Evolutionary conservation across 2,888 invertebrate species (phyloP), one percentile per base, ranked within the genome.

Genomic region (Temnothorax ravouxi): DNA sequence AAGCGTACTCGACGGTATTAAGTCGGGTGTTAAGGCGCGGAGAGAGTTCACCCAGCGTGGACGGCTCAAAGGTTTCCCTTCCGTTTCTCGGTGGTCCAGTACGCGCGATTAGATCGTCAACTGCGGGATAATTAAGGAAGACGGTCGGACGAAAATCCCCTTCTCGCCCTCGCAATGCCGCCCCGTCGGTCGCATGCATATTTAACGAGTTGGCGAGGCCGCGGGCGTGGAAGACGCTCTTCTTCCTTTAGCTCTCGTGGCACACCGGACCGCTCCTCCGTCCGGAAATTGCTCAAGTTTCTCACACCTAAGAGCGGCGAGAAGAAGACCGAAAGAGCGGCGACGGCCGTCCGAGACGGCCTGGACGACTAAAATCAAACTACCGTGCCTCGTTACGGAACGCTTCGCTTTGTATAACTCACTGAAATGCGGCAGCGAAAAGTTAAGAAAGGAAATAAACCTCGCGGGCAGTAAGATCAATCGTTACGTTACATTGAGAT

Each of bases 221-320:
- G 88, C 88, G 85, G 90, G 91, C 91, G 85, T 85, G 84, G 87
- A 88, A 90, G 89, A 87, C 86, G 86, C 84, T 82, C 84, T 76
- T 84, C 86, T 87, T 88, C 84, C 85, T 84, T 85, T 82, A 80
- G 87, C 87, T 81, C 75, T 81, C 81, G 50, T 77, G 59, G 64
- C 72, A 76, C 52, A 62, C 47, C 59, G 89, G 85, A 76, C 74
- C 25, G 25, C 66, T 62, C 76, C 84, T 85, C 88, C 86, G 83
- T 69, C 92, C 91, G 93, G 92, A 94, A 94, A 94, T 94, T 94
- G 91, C 90, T 91, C 86, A 93, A 94, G 91, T 94, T 94, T 94
- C 72, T 72, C 90, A 83, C 84, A 75, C 77, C 84, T 59, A 44
- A 72, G 66, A 75, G 62, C 71, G 64, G 86, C 77, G 9, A 81